These are phyloP conservation scores for Brenthis daphne DNA, from an alignment of 2,888 invertebrate genomes.

Conservation along the genomic window DNA sequence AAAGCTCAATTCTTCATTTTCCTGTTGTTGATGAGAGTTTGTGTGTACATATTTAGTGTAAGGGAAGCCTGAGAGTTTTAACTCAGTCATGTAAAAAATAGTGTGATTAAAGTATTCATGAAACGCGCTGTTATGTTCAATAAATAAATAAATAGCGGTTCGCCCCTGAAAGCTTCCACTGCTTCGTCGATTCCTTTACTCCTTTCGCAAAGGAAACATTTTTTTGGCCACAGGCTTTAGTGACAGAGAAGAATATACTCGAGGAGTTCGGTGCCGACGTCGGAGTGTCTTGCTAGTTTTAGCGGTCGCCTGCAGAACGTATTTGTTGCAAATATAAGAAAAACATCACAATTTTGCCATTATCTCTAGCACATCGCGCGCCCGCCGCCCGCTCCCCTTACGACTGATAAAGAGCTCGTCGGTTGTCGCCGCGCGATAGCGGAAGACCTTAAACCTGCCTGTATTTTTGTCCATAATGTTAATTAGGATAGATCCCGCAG, in stretches of 20 bases:
- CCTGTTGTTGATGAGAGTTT: slow-evolving; percentile 72
- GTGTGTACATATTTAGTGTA: slow-evolving; percentile 80
- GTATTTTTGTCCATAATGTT: slow-evolving; percentile 76
- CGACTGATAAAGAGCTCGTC: slow-evolving; percentile 76
- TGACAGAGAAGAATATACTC: background rate
- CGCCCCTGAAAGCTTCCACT: slow-evolving; percentile 30
- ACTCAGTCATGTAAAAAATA: slow-evolving; percentile 62
- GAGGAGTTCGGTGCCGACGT: slow-evolving; percentile 41
- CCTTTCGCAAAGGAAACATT: slow-evolving; percentile 26
- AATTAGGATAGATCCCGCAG: slow-evolving; percentile 70
- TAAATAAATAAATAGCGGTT: slow-evolving; percentile 20
- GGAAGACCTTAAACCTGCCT: slow-evolving; percentile 63
- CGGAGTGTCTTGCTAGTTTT: slow-evolving; percentile 27
- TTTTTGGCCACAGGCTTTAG: background rate
- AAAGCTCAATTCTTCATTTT: slow-evolving; percentile 75
- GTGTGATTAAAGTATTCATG: slow-evolving; percentile 58
- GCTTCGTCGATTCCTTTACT: slow-evolving; percentile 50
- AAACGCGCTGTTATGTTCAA: slow-evolving; percentile 46
- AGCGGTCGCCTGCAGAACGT: slow-evolving; percentile 42
- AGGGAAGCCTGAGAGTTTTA: slow-evolving; percentile 75
- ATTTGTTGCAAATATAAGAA: slow-evolving; percentile 57
- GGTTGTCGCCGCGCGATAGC: slow-evolving; percentile 64
- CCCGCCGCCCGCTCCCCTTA: slow-evolving; percentile 60
- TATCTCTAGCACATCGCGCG: slow-evolving; percentile 67
- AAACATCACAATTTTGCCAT: slow-evolving; percentile 81